Evolutionary conservation across 2,797 vertebrate genomes (phyloP).

Genomic region (Gallinago stenura): DNA sequence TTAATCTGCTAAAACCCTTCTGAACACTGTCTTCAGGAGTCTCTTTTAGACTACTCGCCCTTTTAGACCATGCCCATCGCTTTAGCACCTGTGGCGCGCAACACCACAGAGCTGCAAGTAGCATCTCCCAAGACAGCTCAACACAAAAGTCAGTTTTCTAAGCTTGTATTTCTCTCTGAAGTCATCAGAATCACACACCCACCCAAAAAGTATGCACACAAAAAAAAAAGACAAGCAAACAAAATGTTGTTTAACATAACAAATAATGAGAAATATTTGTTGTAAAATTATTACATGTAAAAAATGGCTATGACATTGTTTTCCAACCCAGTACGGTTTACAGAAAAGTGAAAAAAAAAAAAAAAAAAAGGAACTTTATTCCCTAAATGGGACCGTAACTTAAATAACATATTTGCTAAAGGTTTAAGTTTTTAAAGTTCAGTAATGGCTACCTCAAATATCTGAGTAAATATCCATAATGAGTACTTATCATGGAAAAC

Average conservation of each 20-base stretch:
- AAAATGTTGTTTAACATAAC: neutral
- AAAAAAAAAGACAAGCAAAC: neutral
- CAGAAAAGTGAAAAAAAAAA: neutral
- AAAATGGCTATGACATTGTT: neutral
- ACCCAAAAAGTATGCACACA: neutral
- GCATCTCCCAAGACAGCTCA: neutral
- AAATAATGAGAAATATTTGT: neutral
- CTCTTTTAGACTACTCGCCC: neutral
- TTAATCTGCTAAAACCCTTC: constrained; percentile 48
- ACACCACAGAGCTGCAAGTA: neutral
- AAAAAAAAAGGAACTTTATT: neutral
- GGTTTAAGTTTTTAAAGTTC: neutral
- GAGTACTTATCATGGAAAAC: neutral
- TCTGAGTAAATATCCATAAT: neutral
- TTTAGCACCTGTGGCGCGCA: neutral
- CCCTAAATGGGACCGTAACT: neutral
- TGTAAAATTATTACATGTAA: neutral
- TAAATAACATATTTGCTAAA: neutral
- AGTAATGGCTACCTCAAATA: neutral
- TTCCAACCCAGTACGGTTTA: neutral
- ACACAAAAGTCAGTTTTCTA: neutral
- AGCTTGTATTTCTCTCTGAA: neutral
- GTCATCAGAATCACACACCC: neutral
- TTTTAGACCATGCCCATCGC: neutral
- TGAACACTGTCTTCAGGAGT: neutral